phyloP scores from a whole-genome alignment of 2,113 vertebrate species.

The Megalops atlanticus region DNA sequence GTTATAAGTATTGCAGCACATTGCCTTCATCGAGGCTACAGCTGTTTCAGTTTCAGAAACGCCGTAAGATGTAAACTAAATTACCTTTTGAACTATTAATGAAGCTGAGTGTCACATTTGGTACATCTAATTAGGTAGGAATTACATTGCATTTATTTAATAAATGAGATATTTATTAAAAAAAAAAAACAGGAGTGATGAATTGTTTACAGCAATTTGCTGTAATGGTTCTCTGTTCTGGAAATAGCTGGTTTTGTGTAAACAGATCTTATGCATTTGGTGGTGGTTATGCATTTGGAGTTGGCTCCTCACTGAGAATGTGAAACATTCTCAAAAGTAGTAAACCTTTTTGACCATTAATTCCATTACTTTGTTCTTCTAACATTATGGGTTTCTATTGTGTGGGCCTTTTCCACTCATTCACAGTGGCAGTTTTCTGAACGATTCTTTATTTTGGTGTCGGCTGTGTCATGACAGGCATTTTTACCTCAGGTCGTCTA shows the following conservation, averaged over 20 bases:
- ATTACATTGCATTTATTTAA: not conserved
- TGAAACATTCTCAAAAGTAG: too few species aligned
- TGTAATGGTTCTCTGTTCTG: not conserved
- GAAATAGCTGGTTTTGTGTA: not conserved
- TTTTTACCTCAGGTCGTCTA: too few species aligned
- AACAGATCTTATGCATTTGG: too few species aligned
- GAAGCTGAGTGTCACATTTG: slow-evolving; percentile 4
- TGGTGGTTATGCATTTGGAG: too few species aligned
- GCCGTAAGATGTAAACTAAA: slow-evolving; percentile 15
- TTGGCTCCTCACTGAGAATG: too few species aligned
- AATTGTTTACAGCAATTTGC: not conserved
- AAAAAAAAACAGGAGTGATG: not conserved
- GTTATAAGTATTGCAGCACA: not conserved
- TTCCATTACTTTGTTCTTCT: too few species aligned
- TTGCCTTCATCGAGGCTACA: not conserved
- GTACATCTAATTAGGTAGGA: not conserved
- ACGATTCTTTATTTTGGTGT: too few species aligned
- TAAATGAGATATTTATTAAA: not conserved
- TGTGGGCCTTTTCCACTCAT: too few species aligned
- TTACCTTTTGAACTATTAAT: slow-evolving; percentile 2
- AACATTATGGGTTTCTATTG: too few species aligned
- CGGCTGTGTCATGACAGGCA: too few species aligned
- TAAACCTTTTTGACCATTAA: too few species aligned
- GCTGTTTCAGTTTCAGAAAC: not conserved
- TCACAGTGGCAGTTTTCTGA: too few species aligned